Percentiles rank a stretch among this genome's conserved stretches.
Evolutionary conservation across 2,888 invertebrate species (phyloP).

Genomic region (Masnerella sp.): DNA sequence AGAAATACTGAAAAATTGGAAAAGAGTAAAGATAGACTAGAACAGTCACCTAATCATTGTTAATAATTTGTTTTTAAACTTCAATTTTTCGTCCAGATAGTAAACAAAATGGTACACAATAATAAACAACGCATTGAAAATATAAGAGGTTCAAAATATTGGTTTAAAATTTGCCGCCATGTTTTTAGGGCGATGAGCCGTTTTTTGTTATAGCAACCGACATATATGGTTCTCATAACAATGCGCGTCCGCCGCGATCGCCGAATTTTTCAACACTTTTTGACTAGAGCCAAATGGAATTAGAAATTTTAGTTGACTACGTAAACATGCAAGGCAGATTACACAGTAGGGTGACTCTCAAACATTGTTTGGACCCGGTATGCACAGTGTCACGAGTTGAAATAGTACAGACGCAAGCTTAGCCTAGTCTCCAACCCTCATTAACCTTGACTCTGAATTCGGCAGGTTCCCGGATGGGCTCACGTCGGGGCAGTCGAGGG

Average conservation of each 20-base stretch:
- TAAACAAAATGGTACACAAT: too few relatives aligned
- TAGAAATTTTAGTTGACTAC: slow-evolving; percentile 27
- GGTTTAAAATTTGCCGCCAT: too few relatives aligned
- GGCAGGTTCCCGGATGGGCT: slow-evolving; percentile 79
- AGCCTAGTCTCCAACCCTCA: too few relatives aligned
- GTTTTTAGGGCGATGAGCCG: too few relatives aligned
- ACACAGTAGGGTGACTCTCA: slow-evolving; percentile 12
- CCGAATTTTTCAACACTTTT: slow-evolving; percentile 4
- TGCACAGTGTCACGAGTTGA: slow-evolving; percentile 47
- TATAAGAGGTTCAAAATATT: too few relatives aligned
- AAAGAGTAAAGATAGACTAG: too few relatives aligned
- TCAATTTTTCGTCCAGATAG: too few relatives aligned
- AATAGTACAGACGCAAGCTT: slow-evolving; percentile 60
- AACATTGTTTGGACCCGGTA: slow-evolving; percentile 27
- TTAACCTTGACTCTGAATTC: slow-evolving; percentile 64
- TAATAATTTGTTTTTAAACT: too few relatives aligned
- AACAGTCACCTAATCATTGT: too few relatives aligned
- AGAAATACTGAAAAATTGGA: too few relatives aligned
- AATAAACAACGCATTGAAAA: too few relatives aligned
- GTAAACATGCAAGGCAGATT: slow-evolving; percentile 46
- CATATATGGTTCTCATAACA: slow-evolving; percentile 52
- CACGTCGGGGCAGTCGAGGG: slow-evolving; percentile 85
- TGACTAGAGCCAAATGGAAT: neutral
- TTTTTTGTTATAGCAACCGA: slow-evolving; percentile 34
- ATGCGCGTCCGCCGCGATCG: slow-evolving; percentile 16